A percentile compares a stretch with the other conserved stretches of the same genome.
These are phyloP conservation scores for Congeria kusceri DNA, from an alignment of 2,888 invertebrate species.

Conservation along the genomic window DNA sequence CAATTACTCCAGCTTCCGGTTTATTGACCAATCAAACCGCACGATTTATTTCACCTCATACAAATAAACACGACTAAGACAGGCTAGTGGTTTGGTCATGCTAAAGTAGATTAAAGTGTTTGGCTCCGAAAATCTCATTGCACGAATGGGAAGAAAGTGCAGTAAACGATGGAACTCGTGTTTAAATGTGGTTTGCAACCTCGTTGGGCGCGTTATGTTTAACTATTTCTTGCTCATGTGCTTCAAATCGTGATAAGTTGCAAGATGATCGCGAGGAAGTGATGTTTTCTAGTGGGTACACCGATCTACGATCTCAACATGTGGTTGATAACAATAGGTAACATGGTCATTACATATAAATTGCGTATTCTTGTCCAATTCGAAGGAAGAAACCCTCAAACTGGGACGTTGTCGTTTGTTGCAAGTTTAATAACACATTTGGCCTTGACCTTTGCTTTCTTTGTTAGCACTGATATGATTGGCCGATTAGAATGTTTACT, in stretches of 20 bases:
- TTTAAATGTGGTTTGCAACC: conserved; percentile 68
- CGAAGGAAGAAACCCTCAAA: neutral
- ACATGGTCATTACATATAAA: too few species aligned
- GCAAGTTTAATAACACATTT: neutral
- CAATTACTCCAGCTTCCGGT: conserved; percentile 2
- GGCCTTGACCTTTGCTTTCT: conserved; percentile 6
- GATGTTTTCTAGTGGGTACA: too few species aligned
- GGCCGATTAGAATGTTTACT: neutral
- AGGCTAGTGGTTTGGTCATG: too few species aligned
- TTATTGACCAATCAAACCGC: conserved; percentile 23
- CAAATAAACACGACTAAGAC: conserved; percentile 29
- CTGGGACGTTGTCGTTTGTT: neutral
- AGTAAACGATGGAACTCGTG: conserved; percentile 71
- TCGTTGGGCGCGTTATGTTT: conserved; percentile 70
- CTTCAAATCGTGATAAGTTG: conserved; percentile 33
- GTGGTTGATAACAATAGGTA: neutral
- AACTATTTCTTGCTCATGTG: conserved; percentile 59
- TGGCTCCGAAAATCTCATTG: too few species aligned
- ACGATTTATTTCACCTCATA: conserved; percentile 21
- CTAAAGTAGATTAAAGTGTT: too few species aligned
- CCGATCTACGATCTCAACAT: too few species aligned
- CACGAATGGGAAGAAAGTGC: conserved; percentile 41
- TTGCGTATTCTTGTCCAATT: neutral
- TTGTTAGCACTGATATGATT: conserved; percentile 12
- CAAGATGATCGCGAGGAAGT: neutral